Evolutionary conservation across 2,888 invertebrate genomes (phyloP), one percentile per base, ranked within the genome.

Genomic region (Acrobasis consociella): DNA sequence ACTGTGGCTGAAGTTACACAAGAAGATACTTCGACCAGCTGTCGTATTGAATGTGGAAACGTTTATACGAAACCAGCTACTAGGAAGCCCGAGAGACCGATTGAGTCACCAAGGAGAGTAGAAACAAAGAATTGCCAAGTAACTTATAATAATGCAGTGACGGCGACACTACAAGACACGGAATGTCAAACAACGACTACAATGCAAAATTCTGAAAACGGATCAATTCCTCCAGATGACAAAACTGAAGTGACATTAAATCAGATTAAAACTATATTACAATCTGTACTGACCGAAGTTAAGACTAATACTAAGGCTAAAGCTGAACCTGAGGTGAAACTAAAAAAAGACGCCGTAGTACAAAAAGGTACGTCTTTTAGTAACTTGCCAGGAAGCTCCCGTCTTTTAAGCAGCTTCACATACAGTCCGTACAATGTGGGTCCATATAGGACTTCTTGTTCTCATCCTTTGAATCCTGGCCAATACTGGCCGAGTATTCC

Each of bases 241-340:
- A 88, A 83, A 76, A 87, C 89, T 15, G 85, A 87, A 67, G 72
- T 71, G 15, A 86, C 87, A 9, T 73, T 91, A 17, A 82, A 85
- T 67, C 86, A 91, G 75, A 91, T 91, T 58, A 91, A 90, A 71
- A 77, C 59, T 67, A 89, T 91, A 64, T 71, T 91, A 46, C 86
- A 89, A 68, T 80, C 86, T 0, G 89, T 91, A 9, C 69, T 91
- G 49, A 75, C 78, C 10, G 89, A 90, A 79, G 86, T 91, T 0
- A 91, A 89, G 76, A 82, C 81, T 1, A 85, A 77, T 49, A 69
- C 74, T 11, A 78, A 78, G 66, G 39, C 71, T 13, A 81, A 73
- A 64, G 71, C 65, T 17, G 55, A 49, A 49, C 1, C 62, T 16
- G 69, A 77, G 13, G 73, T 73, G 5, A 81, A 74, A 62, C 15